Percentiles rank a stretch among this genome's conserved stretches.
phyloP scores from a whole-genome alignment of 2,797 vertebrate genomes.

The Cossypha dichroa region DNA sequence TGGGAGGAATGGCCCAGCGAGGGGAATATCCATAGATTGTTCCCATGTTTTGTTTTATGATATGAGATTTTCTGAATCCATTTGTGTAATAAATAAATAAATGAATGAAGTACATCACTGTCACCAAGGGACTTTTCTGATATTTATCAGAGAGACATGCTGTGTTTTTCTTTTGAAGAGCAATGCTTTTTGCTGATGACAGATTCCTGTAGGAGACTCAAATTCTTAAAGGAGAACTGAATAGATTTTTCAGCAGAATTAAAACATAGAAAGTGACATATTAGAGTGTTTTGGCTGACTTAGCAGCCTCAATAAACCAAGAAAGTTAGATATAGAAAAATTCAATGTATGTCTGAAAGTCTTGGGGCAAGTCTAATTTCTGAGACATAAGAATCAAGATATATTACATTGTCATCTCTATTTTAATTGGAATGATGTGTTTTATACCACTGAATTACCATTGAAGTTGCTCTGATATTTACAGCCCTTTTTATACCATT shows the following conservation, averaged over 20 bases:
- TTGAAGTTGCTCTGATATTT: neutral
- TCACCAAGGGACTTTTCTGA: conserved; percentile 6
- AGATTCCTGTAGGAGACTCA: neutral
- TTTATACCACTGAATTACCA: neutral
- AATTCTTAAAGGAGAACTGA: neutral
- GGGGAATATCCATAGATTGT: neutral
- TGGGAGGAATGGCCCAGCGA: neutral
- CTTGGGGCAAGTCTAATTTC: neutral
- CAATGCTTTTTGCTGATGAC: neutral
- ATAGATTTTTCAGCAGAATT: conserved; percentile 18
- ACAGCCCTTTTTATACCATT: neutral
- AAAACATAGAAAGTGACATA: neutral
- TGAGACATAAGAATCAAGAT: neutral
- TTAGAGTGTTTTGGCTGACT: neutral
- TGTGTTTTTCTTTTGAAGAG: conserved; percentile 1
- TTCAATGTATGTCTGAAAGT: neutral
- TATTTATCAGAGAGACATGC: conserved; percentile 1
- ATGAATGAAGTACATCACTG: neutral
- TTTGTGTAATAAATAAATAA: neutral
- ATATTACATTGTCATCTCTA: neutral
- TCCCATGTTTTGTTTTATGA: neutral
- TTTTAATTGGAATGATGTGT: neutral
- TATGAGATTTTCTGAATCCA: neutral
- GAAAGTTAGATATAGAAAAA: neutral
- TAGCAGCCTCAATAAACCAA: neutral